These are phyloP conservation scores for Psittacula derbiana DNA, from an alignment of 2,797 vertebrate species.

Conservation along the genomic window DNA sequence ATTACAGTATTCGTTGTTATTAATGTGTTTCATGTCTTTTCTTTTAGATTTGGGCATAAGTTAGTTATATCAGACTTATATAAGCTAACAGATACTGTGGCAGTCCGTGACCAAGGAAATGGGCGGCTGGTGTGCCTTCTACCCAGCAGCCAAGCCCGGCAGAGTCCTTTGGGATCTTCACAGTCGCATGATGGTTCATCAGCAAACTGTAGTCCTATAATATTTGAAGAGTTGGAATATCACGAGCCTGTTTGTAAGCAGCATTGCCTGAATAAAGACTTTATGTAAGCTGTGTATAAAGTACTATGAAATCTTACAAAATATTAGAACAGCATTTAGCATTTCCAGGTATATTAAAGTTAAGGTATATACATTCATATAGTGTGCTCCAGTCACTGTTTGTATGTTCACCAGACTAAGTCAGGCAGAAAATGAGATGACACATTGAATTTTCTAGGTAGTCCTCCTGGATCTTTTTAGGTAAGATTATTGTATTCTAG, in stretches of 20 bases:
- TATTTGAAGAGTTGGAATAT: constrained; percentile 96
- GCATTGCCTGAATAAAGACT: constrained; percentile 85
- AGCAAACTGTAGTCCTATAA: constrained; percentile 89
- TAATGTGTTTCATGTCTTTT: not conserved
- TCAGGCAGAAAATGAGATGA: not conserved
- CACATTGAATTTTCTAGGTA: not conserved
- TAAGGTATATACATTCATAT: not conserved
- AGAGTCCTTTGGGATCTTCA: constrained; percentile 92
- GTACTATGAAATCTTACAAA: not conserved
- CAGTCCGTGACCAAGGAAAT: constrained; percentile 89
- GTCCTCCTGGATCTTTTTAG: not conserved
- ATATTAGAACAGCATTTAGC: not conserved
- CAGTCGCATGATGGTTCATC: constrained; percentile 92
- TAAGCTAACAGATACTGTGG: constrained; percentile 87
- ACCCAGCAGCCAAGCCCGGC: constrained; percentile 86
- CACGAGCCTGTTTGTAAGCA: constrained; percentile 93
- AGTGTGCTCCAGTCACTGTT: not conserved
- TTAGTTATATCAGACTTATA: constrained; percentile 88
- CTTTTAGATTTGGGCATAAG: constrained; percentile 86
- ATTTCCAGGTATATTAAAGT: accelerated
- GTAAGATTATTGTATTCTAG: not conserved
- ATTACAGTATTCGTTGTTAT: accelerated
- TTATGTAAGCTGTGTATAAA: constrained; percentile 80
- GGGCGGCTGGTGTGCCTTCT: constrained; percentile 90
- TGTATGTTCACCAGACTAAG: not conserved